These are phyloP conservation scores for Zele albiditarsus DNA, from an alignment of 2,888 invertebrate genomes.

Conservation along the genomic window DNA sequence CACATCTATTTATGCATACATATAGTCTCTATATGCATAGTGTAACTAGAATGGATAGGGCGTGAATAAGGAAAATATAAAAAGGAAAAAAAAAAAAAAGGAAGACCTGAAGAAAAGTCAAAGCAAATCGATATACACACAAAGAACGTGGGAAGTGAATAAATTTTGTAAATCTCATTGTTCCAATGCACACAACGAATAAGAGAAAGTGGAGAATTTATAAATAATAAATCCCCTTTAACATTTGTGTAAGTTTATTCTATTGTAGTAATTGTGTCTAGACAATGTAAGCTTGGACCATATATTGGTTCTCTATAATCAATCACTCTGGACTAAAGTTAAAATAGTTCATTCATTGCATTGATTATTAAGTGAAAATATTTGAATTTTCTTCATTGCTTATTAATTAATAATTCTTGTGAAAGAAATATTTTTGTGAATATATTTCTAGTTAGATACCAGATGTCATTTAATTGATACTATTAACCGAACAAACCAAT, in stretches of 20 bases:
- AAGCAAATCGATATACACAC: not conserved
- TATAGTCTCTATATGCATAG: not conserved
- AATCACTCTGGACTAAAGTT: no score
- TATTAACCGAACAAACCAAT: no score
- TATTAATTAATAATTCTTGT: no score
- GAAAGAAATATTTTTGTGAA: no score
- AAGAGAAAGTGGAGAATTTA: not conserved
- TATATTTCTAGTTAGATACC: no score
- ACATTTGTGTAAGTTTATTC: not conserved
- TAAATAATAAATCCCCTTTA: constrained; percentile 4
- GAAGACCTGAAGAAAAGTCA: not conserved
- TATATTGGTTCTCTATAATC: no score
- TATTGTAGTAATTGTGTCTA: no score
- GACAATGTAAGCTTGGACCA: no score
- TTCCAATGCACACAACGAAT: not conserved
- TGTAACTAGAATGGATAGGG: not conserved
- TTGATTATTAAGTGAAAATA: no score
- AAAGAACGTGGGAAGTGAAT: not conserved
- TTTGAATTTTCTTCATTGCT: no score
- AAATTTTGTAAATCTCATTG: constrained; percentile 6
- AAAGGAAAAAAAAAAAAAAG: not conserved
- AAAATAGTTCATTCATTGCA: no score
- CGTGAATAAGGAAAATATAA: not conserved
- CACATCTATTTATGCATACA: not conserved
- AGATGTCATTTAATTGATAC: no score